Evolutionary conservation across 2,888 invertebrate genomes (phyloP), one percentile per base, ranked within the genome.

Genomic region (Cryptops parisi): DNA sequence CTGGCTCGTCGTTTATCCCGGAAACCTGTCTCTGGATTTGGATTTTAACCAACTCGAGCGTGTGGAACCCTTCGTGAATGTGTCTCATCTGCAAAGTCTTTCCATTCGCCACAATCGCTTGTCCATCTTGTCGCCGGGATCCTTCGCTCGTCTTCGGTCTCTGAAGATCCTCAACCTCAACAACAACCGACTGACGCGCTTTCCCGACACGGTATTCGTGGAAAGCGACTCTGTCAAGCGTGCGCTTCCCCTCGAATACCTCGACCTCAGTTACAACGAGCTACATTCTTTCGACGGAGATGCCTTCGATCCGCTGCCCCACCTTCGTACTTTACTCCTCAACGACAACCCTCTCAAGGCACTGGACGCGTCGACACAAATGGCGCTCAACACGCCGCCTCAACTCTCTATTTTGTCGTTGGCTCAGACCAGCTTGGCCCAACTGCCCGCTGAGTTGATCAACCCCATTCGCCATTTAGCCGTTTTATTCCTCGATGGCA

Each of bases 261-360:
- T 58, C 25, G 54, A 58, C 21, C 51, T 58, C 15, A 54, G 55
- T 33, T 43, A 54, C 33, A 56, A 55, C 38, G 27, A 45, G 3
- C 53, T 58, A 5, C 9, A 22, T 3, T 24, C 17, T 1, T 44
- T 56, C 2, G 43, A 39, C 5, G 49, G 53, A 23, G 15, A 38
- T 6, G 54, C 52, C n/a, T 58, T 58, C 38, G 53, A 54, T 2
- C 52, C 52, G 5, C 43, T 56, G 3, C 41, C 22, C 2, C 48
- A 49, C 3, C 27, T 58, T 12, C 39, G 51, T 4, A 53, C 54
- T 21, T 43, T 58, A 2, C 47, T 54, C 24, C 26, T 58, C 12
- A 54, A 51, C 5, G 43, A 45, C 24, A 58, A 58, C 23, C 17
- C 3, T 4, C 54, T 58, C 6, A 38, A 24, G n/a, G 23, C 17